Base-by-base conservation (phyloP, 2,888 invertebrate species). In the Chymomyza amoena region DNA sequence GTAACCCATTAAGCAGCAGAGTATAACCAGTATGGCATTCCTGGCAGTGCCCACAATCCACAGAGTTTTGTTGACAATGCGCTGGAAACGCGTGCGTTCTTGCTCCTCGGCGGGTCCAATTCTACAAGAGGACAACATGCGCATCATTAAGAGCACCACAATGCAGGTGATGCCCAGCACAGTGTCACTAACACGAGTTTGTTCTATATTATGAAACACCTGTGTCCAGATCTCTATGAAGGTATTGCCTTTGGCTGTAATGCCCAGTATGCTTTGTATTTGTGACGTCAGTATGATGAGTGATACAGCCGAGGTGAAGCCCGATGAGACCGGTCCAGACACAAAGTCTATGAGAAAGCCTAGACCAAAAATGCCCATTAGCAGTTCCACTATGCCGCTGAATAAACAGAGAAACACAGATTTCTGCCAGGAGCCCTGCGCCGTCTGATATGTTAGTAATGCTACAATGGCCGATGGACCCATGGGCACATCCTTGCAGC, bases 391-490 rank as follows among this genome's bases (percentile, higher is more conserved):
- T 39, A 95, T 84, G 1, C 97, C 97, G 51, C 94, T 93, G 7
- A 97, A 91, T 79, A 97, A 95, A 84, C 95, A 95, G 13, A 97
- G 93, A 50, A 97, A 92, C 45, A 96, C 94, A 0, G 96, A 96
- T 65, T 92, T 91, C 64, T 90, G 91, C 79, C 93, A 92, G 7
- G 92, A 91, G 56, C 95, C 95, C 64, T 94, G 93, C 0, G 96
- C 94, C 39, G 95, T 94, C 92, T 96, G 96, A 91, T 93, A 96
- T 0, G 97, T 97, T 79, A 98, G 93, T 68, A 98, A 93, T 4
- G 98, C 96, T 77, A 97, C 95, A 84, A 98, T 97, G 73, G 98
- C 98, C 2, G 97, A 97, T 16, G 98, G 98, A 13, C 98, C 98
- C 81, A 97, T 94, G 0, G 98, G 97, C 72, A 97, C 96, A 90